These are phyloP conservation scores for Phortica variegata DNA, from an alignment of 1,140 invertebrate genomes.

Conservation along the genomic window DNA sequence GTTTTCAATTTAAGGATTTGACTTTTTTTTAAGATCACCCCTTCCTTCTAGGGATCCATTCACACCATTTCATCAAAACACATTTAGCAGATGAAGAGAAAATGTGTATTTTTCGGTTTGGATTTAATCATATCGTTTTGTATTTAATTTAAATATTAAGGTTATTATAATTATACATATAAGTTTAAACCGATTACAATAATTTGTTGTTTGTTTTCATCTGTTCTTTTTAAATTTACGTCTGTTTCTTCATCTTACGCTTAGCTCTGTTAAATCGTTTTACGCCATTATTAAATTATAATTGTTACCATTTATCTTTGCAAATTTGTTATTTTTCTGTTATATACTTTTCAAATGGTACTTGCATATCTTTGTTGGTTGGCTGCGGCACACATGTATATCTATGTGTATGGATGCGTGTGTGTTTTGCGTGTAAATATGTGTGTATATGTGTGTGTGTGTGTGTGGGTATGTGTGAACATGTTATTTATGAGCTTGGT, in stretches of 20 bases:
- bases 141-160: conserved; percentile 58
- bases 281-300: conserved; percentile 54
- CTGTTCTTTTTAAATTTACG: conserved; percentile 35
- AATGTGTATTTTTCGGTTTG: conserved; percentile 23
- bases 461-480: conserved; percentile 20
- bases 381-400: conserved; percentile 6
- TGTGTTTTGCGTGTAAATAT: conserved; percentile 40
- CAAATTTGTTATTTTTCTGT: conserved; percentile 47
- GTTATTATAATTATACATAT: conserved; percentile 57
- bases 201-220: conserved; percentile 45
- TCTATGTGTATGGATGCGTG: conserved; percentile 34
- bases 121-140: conserved; percentile 56
- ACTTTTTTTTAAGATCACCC: no score
- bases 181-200: conserved; percentile 58
- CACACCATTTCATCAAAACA: no score
- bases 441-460: conserved; percentile 17
- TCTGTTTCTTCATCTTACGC: conserved; percentile 37
- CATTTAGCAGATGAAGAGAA: no score
- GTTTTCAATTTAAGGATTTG: no score
- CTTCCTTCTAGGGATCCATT: no score
- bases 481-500: no score
- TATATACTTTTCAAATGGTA: conserved; percentile 53
- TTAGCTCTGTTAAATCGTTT: conserved; percentile 52
- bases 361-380: conserved; percentile 30
- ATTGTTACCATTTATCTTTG: conserved; percentile 53